Conservation (phyloP, 2,113 vertebrate genomes). For the Choloepus hoffmanni region DNA sequence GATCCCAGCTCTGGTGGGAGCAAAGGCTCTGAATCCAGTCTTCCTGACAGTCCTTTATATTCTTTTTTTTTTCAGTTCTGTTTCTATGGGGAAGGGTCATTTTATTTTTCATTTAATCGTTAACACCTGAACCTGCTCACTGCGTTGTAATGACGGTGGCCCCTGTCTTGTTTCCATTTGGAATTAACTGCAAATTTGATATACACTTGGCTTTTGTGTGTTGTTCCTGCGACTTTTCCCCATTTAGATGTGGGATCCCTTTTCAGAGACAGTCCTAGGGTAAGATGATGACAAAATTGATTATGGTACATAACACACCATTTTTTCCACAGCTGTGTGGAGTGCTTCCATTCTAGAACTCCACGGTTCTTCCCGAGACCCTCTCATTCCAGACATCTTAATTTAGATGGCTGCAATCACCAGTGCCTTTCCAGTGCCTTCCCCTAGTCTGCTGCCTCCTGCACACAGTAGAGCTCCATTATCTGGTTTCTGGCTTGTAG, state of each 20-base stretch:
- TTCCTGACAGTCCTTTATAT: neutral
- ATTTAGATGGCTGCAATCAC: neutral
- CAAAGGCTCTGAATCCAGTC: neutral
- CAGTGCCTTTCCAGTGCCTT: neutral
- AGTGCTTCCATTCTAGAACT: neutral
- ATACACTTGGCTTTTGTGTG: neutral
- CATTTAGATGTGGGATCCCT: neutral
- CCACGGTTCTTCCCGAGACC: neutral
- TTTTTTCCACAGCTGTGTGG: neutral
- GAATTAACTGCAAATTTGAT: neutral
- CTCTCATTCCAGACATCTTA: neutral
- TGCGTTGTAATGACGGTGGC: no score
- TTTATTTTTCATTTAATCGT: neutral
- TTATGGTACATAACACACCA: rapidly evolving
- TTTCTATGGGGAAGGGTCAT: neutral
- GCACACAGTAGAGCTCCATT: neutral
- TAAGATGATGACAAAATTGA: neutral
- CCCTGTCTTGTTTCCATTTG: neutral
- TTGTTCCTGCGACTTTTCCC: neutral
- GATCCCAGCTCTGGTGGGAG: neutral
- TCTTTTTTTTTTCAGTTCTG: neutral
- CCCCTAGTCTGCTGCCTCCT: rapidly evolving
- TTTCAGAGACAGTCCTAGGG: neutral
- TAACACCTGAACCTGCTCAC: neutral
- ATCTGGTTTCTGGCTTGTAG: neutral